Base-by-base conservation (phyloP, 2,888 invertebrate species). In the Julus scandinavius region DNA sequence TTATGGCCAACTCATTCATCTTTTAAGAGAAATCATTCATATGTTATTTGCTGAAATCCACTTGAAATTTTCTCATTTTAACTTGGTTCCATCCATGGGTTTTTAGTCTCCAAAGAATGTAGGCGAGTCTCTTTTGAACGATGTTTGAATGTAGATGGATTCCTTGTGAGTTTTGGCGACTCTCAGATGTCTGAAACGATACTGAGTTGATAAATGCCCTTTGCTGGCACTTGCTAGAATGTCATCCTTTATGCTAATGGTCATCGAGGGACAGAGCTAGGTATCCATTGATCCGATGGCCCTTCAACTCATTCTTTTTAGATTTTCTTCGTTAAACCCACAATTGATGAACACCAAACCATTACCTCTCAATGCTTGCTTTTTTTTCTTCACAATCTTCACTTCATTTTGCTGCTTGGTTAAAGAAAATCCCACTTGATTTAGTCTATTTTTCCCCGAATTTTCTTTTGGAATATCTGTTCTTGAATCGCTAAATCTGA, bases 241-340 rank as follows among this genome's bases (percentile, higher is more conserved):
- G 63, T 20, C 63, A 63, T 63, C 20, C n/a, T 63, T 20, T 63
- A 63, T 63, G 63, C 63, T 63, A 63, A 63, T 63, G 63, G 63
- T 63, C 63, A 63, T n/a, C 63, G 0, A 63, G 63, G 63, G 63
- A 63, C n/a, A 63, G 63, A 54, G 20, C 20, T 7, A 63, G 63
- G 54, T 54, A 20, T 63, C 15, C 17, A 54, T 54, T 17, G 15
- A 54, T 54, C 54, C 54, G 63, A 63, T 63, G 63, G 2, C 63
- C 63, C n/a, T 63, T 63, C 63, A 63, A 63, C 63, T 63, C 63
- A 17, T 63, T n/a, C n/a, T 7, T n/a, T n/a, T 63, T 63, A 63
- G 54, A 17, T 63, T 63, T 63, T 63, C 63, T 63, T 20, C 17
- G 63, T n/a, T n/a, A 63, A 63, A 63, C 7, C 20, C 63, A 20